Conservation (phyloP, 2,797 vertebrate species). For the Craterocephalus amniculus region DNA sequence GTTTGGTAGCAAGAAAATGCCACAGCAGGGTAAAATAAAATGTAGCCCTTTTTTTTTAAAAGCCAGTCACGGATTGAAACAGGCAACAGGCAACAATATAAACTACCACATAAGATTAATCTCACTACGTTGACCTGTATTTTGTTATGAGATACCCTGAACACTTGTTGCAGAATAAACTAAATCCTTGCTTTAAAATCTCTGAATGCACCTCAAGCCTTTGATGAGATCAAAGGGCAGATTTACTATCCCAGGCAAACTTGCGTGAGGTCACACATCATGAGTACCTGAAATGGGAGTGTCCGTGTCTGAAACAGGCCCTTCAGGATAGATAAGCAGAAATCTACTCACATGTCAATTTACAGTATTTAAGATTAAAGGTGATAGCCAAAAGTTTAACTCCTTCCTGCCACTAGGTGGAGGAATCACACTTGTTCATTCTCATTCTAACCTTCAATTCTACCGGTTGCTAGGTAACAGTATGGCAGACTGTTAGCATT, state of each 20-base stretch:
- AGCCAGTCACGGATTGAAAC: not conserved
- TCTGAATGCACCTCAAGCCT: not conserved
- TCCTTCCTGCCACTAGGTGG: no score
- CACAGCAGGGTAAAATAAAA: not conserved
- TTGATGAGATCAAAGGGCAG: not conserved
- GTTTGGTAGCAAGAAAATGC: not conserved
- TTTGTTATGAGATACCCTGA: not conserved
- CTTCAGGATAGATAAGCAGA: no score
- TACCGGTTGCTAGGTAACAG: no score
- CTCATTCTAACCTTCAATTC: no score
- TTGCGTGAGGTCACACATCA: not conserved
- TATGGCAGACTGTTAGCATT: no score
- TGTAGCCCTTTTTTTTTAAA: not conserved
- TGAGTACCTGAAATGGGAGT: not conserved
- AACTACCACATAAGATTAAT: not conserved
- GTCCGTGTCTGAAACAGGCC: no score
- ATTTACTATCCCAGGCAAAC: not conserved
- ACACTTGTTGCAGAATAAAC: not conserved
- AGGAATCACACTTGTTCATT: no score
- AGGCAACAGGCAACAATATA: not conserved
- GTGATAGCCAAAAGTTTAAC: no score
- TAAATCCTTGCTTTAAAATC: not conserved
- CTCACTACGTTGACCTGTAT: not conserved
- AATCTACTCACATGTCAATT: no score
- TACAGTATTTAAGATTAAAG: no score